Evolutionary conservation across 2,888 invertebrate genomes (phyloP), one percentile per base, ranked within the genome.

Genomic region (Rhyacophila evoluta): DNA sequence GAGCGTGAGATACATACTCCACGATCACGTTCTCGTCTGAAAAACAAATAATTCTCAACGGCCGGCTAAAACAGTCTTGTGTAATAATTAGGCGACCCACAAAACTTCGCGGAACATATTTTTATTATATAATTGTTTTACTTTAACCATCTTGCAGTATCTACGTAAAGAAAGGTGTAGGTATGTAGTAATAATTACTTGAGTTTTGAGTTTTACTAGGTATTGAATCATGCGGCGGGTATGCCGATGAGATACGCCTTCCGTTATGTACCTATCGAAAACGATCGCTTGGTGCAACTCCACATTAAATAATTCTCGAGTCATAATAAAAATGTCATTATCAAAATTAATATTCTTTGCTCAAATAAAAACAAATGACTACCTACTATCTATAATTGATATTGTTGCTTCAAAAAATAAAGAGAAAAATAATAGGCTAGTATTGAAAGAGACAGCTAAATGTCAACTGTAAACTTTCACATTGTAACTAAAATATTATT

Each of bases 221-320:
- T 55, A 55, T 19, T 55, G 55, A 55, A 55, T 55, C 55, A 55
- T 55, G 55, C 55, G 55, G 55, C 55, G 25, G 15, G 2, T 55
- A 19, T 25, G 55, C 55, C 55, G 55, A 2, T 19, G 55, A 12
- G 15, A 19, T 55, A 55, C 55, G 55, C 55, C 55, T 41, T 41
- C 41, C 41, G 15, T 55, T 55, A 55, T 55, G 15, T 25, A 55
- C 55, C 29, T 6, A 33, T 33, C 6, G 6, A 33, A 33, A 33
- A 33, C 29, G 29, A 33, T 33, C 29, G 29, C 29, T 33, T 33
- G 4, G 2, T 33, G 4, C 6, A 33, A 33, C n/a, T n/a, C n/a
- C n/a, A n/a, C n/a, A n/a, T 33, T 33, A 33, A n/a, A 33, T 33
- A 6, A 33, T 2, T 33, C 6, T 33, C 6, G 6, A 33, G 29